Base-by-base conservation (phyloP, 2,113 vertebrate species). In the Scopus umbretta region DNA sequence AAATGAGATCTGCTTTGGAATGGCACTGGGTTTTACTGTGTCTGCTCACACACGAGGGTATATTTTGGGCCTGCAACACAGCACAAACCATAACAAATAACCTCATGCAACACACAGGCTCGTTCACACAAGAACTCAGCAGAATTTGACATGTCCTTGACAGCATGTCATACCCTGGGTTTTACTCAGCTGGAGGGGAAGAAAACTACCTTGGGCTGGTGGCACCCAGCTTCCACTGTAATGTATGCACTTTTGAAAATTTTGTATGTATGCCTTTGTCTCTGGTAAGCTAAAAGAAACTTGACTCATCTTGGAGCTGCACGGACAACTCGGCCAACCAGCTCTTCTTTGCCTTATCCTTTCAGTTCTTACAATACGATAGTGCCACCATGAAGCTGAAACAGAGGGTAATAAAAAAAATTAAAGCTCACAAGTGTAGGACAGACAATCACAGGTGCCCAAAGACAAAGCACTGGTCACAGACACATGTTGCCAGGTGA, bases 31-130 rank as follows among this genome's bases (percentile, higher is more conserved):
- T 45, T 93, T 68, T 73, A 18, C 27, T 86, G 4, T 19, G 7
- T 49, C 50, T 94, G 9, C 56, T 71, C 6, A 3, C 7, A 81
- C 16, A 74, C 6, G 15, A 59, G 61, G 10, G 9, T 27, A 5
- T 18, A 22, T 74, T 79, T 81, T 14, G 29, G 47, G 7, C 7
- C 25, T 50, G 19, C 17, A 45, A 26, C 30, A 73, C 14, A 58
- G 12, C 15, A 66, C 22, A 43, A 63, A n/a, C 3, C 6, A 17
- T 0, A 0, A 21, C 20, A 84, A 86, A 81, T 17, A 22, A n/a
- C 49, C 22, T 74, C 53, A 22, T 70, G 29, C 17, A 36, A 11
- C 50, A 36, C 0, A 81, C 29, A 84, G 42, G 4, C 29, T 91
- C 30, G n/a, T n/a, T 96, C 63, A 67, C 22, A 78, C 0, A 0